These are phyloP conservation scores for Hyperopisus bebe DNA, from an alignment of 2,113 vertebrate species.

Conservation along the genomic window DNA sequence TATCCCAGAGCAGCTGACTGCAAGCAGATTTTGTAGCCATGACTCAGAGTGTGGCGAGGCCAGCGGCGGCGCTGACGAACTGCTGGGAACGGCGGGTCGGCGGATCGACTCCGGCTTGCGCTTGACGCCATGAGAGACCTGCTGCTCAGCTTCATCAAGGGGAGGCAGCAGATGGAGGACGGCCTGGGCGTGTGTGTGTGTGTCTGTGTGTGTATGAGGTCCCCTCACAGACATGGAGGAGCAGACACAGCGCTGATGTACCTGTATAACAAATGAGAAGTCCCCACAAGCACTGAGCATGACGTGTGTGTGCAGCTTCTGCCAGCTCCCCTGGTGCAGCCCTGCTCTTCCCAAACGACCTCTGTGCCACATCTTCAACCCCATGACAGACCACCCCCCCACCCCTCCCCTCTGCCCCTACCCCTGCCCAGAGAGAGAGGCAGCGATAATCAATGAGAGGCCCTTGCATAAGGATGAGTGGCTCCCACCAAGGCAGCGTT, in stretches of 20 bases:
- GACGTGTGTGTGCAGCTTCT: neutral
- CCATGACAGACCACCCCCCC: neutral
- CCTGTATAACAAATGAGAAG: neutral
- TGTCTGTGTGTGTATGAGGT: too few species aligned
- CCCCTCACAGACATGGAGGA: too few species aligned
- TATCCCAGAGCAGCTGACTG: neutral
- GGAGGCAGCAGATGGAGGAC: neutral
- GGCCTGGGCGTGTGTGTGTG: neutral
- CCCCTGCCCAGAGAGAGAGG: neutral
- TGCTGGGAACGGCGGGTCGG: neutral
- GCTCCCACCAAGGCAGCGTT: constrained; percentile 21
- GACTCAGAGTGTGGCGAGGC: neutral
- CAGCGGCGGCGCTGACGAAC: neutral
- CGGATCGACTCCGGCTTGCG: neutral
- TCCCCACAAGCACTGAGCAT: neutral
- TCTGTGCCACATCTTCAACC: neutral
- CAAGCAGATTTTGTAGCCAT: neutral
- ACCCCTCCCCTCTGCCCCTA: neutral
- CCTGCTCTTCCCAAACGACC: neutral
- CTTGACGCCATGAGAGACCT: neutral
- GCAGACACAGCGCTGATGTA: too few species aligned
- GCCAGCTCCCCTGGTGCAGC: neutral
- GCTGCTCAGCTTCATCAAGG: neutral
- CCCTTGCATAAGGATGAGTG: constrained; percentile 23
- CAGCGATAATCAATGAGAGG: constrained; percentile 17